Evolutionary conservation across 1,140 invertebrate species (phyloP).

Genomic region (Drosophila littoralis): DNA sequence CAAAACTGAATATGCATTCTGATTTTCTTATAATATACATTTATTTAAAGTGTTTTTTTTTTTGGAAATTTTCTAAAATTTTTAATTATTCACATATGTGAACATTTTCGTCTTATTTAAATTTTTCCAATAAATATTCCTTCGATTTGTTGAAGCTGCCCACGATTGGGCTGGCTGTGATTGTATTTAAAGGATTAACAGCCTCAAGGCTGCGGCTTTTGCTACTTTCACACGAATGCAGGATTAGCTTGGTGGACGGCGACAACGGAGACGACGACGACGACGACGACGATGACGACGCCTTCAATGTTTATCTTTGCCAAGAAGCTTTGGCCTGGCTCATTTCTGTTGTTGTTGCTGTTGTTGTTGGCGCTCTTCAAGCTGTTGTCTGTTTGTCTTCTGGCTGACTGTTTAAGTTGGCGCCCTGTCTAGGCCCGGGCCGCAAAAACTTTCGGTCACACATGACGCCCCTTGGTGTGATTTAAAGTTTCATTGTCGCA

Average conservation of each 20-base stretch:
- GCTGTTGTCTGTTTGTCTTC: slow-evolving; percentile 63
- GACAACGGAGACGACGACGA: slow-evolving; percentile 1
- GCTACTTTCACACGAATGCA: slow-evolving; percentile 66
- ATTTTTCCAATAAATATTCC: neutral
- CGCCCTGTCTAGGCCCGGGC: slow-evolving; percentile 53
- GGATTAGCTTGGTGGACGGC: slow-evolving; percentile 39
- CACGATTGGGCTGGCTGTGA: slow-evolving; percentile 40
- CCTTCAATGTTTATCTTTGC: slow-evolving; percentile 67
- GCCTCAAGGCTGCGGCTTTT: slow-evolving; percentile 73
- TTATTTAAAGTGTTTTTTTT: neutral
- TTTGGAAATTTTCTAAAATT: neutral
- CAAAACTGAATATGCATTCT: too few species aligned
- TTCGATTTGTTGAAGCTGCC: slow-evolving; percentile 32
- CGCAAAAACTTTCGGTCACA: slow-evolving; percentile 64
- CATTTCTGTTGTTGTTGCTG: slow-evolving; percentile 5
- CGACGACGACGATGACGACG: slow-evolving; percentile 18
- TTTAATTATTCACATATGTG: neutral
- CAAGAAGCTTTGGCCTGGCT: slow-evolving; percentile 45
- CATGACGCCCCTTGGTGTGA: slow-evolving; percentile 38
- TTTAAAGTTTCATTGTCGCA: slow-evolving; percentile 51
- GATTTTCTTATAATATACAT: neutral
- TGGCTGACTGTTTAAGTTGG: slow-evolving; percentile 76
- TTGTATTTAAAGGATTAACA: slow-evolving; percentile 78
- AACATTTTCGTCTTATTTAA: neutral
- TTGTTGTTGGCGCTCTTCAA: slow-evolving; percentile 50